Conservation (phyloP, 64 coral and sea anemone species). For the Platygyra sinensis region DNA sequence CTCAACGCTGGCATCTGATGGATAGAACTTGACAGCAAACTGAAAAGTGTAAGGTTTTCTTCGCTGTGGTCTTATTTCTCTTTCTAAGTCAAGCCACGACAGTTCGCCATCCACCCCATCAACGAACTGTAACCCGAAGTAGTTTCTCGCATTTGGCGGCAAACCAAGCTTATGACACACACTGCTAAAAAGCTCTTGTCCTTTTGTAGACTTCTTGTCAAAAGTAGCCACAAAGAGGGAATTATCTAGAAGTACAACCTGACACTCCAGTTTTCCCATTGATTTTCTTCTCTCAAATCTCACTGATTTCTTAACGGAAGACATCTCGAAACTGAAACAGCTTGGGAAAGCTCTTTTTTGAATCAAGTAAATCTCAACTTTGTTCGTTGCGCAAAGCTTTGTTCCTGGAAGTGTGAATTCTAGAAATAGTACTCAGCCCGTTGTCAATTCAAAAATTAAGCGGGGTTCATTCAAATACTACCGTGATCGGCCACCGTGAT, state of each 20-base stretch:
- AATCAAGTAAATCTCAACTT: neutral
- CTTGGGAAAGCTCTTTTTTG: neutral
- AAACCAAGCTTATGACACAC: slow-evolving; percentile 70
- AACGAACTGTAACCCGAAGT: slow-evolving; percentile 85
- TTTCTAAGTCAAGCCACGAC: slow-evolving; percentile 75
- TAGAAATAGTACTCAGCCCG: neutral
- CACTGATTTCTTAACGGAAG: slow-evolving; percentile 30
- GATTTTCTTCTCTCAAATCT: slow-evolving; percentile 40
- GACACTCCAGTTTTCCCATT: slow-evolving; percentile 59
- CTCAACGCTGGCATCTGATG: slow-evolving; percentile 45
- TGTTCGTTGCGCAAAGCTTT: neutral
- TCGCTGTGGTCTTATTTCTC: slow-evolving; percentile 64
- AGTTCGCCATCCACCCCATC: slow-evolving; percentile 81
- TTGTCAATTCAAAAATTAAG: neutral
- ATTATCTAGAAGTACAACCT: slow-evolving; percentile 89
- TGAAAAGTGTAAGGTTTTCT: slow-evolving; percentile 92
- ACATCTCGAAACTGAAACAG: neutral
- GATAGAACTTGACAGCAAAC: slow-evolving; percentile 91
- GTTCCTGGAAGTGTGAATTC: neutral
- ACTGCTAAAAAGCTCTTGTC: slow-evolving; percentile 69
- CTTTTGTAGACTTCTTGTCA: slow-evolving; percentile 81
- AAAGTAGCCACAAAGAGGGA: slow-evolving; percentile 65
- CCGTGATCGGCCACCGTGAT: neutral
- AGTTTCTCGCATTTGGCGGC: slow-evolving; percentile 41
- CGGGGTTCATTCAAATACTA: too few relatives aligned